These are phyloP conservation scores for Lasioglossum villosulum DNA, from an alignment of 2,888 invertebrate genomes.

Conservation along the genomic window DNA sequence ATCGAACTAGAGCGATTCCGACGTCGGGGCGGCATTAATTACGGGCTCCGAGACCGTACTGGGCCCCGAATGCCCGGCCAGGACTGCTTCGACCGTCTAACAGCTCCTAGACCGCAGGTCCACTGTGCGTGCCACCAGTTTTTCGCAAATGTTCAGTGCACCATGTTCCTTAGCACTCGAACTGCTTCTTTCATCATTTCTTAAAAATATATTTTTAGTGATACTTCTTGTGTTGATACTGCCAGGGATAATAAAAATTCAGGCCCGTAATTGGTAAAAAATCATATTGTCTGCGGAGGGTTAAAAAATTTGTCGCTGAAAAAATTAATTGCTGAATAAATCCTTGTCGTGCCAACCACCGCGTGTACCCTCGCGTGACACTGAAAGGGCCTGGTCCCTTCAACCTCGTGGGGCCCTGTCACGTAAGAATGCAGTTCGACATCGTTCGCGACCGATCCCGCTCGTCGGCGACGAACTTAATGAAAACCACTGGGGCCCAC, in stretches of 20 bases:
- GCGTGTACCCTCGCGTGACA: slow-evolving; percentile 3
- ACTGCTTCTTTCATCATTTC: too few relatives aligned
- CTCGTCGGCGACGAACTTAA: slow-evolving; percentile 58
- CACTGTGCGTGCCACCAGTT: too few relatives aligned
- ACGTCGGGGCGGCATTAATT: slow-evolving; percentile 69
- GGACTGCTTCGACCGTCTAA: background rate
- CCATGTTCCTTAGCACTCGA: too few relatives aligned
- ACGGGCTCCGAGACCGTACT: slow-evolving; percentile 43
- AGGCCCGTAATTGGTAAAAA: too few relatives aligned
- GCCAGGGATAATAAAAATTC: too few relatives aligned
- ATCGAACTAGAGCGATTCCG: slow-evolving; percentile 72
- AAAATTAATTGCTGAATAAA: background rate
- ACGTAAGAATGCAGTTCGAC: slow-evolving; percentile 5
- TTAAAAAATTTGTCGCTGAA: background rate
- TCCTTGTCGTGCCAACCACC: background rate
- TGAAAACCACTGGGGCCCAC: slow-evolving; percentile 74
- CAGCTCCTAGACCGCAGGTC: background rate
- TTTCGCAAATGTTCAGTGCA: too few relatives aligned
- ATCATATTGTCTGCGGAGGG: too few relatives aligned
- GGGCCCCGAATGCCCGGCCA: background rate
- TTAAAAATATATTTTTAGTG: too few relatives aligned
- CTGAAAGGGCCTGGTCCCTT: background rate
- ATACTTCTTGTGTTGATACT: too few relatives aligned
- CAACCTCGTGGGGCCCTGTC: background rate
- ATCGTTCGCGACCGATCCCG: slow-evolving; percentile 28